Percentiles rank a stretch among this genome's conserved stretches.
phyloP scores from a whole-genome alignment of 37 sponge, comb jelly and placozoan species.

The Theonella swinhoei region DNA sequence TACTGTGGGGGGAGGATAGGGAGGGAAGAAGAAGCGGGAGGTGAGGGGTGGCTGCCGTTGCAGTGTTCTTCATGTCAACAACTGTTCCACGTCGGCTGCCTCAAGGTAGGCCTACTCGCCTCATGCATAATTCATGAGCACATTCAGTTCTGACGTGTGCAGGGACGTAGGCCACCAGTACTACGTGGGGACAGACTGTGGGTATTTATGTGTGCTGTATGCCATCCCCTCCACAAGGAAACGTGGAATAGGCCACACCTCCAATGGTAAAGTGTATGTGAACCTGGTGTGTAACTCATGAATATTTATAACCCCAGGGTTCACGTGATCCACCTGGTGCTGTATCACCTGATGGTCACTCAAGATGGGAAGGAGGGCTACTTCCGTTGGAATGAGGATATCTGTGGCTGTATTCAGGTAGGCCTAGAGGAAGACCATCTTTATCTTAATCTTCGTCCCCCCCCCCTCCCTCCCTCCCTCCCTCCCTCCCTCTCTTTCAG shows the following conservation, averaged over 20 bases:
- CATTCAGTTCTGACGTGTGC: conserved; percentile 35
- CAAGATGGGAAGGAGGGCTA: conserved; percentile 51
- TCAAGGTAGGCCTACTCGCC: conserved; percentile 23
- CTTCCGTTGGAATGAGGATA: conserved; percentile 74
- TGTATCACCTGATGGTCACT: conserved; percentile 66
- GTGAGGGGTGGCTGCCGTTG: conserved; percentile 41
- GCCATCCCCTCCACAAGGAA: conserved; percentile 30
- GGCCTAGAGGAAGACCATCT: background rate
- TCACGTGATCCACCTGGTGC: conserved; percentile 71
- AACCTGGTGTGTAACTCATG: background rate
- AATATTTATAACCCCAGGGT: conserved; percentile 34
- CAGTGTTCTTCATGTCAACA: conserved; percentile 40
- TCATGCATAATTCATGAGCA: conserved; percentile 21
- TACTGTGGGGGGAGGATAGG: conserved; percentile 34
- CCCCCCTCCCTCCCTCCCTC: too few species aligned
- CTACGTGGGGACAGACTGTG: conserved; percentile 53
- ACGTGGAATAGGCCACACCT: conserved; percentile 43
- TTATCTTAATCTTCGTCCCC: background rate
- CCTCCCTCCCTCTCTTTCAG: too few species aligned
- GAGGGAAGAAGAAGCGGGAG: background rate
- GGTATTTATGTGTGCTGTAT: conserved; percentile 37
- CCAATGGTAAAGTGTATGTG: conserved; percentile 37
- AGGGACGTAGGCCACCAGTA: conserved; percentile 25
- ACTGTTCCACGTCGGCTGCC: conserved; percentile 41
- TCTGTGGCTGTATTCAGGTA: conserved; percentile 61